Conservation (phyloP, 2,797 vertebrate genomes). For the Geotria australis region DNA sequence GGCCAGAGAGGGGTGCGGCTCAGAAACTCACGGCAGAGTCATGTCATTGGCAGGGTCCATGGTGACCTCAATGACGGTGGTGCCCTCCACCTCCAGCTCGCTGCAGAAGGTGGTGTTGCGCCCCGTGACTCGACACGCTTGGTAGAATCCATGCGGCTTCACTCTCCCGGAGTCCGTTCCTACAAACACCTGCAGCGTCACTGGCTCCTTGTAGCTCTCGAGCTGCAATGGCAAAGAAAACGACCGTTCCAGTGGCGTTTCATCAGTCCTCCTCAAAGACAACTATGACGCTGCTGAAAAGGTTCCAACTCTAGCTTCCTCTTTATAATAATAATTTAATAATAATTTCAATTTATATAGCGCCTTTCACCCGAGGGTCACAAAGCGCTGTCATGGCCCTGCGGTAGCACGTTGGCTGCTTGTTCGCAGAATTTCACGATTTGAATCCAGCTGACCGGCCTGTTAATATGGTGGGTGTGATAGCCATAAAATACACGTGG, state of each 20-base stretch:
- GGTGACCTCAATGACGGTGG: conserved; percentile 80
- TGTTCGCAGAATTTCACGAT: no score
- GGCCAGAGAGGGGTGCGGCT: background rate
- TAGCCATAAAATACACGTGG: no score
- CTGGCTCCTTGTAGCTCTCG: conserved; percentile 68
- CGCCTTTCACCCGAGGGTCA: no score
- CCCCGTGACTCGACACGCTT: conserved; percentile 79
- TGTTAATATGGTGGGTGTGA: no score
- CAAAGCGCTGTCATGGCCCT: no score
- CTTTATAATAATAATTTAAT: no score
- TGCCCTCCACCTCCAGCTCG: conserved; percentile 80
- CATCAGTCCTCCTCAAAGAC: background rate
- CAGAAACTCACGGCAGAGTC: conserved; percentile 52
- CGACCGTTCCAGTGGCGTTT: background rate
- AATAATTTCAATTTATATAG: no score
- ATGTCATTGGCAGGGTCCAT: conserved; percentile 71
- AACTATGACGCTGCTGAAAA: background rate
- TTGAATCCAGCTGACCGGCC: no score
- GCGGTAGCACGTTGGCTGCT: no score
- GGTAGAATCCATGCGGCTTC: conserved; percentile 94
- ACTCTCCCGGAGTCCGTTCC: conserved; percentile 78
- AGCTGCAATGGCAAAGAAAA: conserved; percentile 16
- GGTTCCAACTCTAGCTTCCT: no score
- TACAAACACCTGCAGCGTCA: conserved; percentile 74
- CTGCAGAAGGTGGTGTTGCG: conserved; percentile 90